Evolutionary conservation across 2,113 vertebrate species (phyloP).

Genomic region (Trachemys scripta): DNA sequence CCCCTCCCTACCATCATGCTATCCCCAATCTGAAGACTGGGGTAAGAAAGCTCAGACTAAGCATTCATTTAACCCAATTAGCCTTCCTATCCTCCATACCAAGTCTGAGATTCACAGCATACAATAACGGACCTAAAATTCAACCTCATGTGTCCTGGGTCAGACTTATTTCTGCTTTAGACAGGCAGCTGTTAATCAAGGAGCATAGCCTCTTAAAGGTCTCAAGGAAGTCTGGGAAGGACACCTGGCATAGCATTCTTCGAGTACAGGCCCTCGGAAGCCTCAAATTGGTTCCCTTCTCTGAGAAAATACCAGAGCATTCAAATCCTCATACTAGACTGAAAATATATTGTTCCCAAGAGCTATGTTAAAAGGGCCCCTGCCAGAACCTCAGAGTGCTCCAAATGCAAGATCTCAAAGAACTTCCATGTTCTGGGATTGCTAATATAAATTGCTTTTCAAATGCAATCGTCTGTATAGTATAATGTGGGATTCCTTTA

Average conservation of each 20-base stretch:
- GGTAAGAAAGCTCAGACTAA: not conserved
- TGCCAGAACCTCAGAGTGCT: rapidly evolving
- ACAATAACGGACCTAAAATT: slow-evolving; percentile 69
- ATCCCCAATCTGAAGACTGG: not conserved
- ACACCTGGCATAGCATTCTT: slow-evolving; percentile 22
- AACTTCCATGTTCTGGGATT: not conserved
- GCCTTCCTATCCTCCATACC: not conserved
- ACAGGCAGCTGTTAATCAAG: slow-evolving; percentile 61
- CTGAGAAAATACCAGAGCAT: not conserved
- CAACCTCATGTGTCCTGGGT: slow-evolving; percentile 38
- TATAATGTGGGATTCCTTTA: rapidly evolving
- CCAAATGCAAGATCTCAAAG: not conserved
- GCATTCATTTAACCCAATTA: not conserved
- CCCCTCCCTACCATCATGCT: rapidly evolving
- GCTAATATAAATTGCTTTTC: not conserved
- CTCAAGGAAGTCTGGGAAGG: slow-evolving; percentile 17
- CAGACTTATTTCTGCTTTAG: slow-evolving; percentile 9
- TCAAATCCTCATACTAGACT: not conserved
- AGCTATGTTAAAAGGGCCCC: not conserved
- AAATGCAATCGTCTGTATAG: not conserved
- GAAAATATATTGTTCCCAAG: not conserved
- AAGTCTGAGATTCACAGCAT: slow-evolving; percentile 36
- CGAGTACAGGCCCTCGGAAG: slow-evolving; percentile 4
- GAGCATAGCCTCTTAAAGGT: slow-evolving; percentile 58
- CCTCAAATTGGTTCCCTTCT: not conserved